Evolutionary conservation across 1,140 invertebrate genomes (phyloP).

Genomic region (Wasmannia auropunctata): DNA sequence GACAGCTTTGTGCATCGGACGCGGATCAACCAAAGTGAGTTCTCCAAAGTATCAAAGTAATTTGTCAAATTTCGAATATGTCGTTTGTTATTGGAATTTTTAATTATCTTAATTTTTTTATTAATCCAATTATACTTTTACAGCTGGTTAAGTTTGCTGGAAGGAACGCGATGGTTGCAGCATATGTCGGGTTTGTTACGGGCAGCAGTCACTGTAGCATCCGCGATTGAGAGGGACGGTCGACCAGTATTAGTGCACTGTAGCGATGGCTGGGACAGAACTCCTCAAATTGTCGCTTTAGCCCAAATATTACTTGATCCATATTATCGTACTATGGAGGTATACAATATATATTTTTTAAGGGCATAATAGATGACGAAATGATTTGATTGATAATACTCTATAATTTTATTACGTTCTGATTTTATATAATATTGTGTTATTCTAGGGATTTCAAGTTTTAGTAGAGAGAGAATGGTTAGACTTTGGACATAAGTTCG

Average conservation of each 20-base stretch:
- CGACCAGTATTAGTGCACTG: constrained; percentile 98
- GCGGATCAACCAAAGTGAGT: constrained; percentile 92
- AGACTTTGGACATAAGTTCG: constrained; percentile 98
- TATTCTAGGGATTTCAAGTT: constrained; percentile 93
- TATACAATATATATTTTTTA: constrained; percentile 76
- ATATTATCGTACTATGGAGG: constrained; percentile 96
- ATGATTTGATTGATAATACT: not conserved
- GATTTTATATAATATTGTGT: not conserved
- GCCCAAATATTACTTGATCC: constrained; percentile 97
- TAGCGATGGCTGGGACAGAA: constrained; percentile 98
- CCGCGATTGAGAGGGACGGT: constrained; percentile 92
- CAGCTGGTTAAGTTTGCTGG: constrained; percentile 95
- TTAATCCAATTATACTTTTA: constrained; percentile 66
- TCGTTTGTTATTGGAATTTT: not conserved
- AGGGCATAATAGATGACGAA: not conserved
- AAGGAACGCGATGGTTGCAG: constrained; percentile 96
- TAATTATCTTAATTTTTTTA: not conserved
- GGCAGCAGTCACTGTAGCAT: constrained; percentile 92
- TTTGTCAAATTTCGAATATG: not conserved
- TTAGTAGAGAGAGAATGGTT: constrained; percentile 98
- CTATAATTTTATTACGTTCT: not conserved
- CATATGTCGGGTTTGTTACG: constrained; percentile 94
- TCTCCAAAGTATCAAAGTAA: too few species aligned
- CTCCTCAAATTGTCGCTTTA: constrained; percentile 96
- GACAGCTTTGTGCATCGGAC: constrained; percentile 91